Evolutionary conservation across 2,113 vertebrate species (phyloP).

Genomic region (Melanerpes formicivorus): DNA sequence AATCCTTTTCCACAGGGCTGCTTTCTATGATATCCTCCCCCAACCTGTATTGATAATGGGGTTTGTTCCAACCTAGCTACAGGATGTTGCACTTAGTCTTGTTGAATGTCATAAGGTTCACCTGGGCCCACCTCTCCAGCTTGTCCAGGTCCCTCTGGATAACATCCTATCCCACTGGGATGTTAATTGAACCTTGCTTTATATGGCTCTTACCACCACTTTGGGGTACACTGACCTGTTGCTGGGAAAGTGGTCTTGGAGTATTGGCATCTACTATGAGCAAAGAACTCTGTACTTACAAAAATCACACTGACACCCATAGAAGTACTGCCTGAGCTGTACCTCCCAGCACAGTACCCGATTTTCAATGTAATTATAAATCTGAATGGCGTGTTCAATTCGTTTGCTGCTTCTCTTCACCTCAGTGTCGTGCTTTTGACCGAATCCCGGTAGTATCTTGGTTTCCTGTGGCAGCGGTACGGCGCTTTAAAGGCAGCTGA

Average conservation of each 20-base stretch:
- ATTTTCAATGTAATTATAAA: neutral
- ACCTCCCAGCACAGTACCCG: neutral
- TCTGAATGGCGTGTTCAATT: accelerated
- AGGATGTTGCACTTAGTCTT: too few relatives aligned
- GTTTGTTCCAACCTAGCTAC: too few relatives aligned
- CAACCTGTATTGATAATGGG: too few relatives aligned
- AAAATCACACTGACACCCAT: neutral
- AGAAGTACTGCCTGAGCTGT: neutral
- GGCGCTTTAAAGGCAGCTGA: neutral
- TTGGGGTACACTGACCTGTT: neutral
- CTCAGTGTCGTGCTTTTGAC: accelerated
- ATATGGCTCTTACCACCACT: accelerated
- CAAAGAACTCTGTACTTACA: too few relatives aligned
- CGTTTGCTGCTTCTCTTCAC: accelerated
- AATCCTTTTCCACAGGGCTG: too few relatives aligned
- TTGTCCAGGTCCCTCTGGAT: too few relatives aligned
- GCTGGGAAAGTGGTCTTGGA: neutral
- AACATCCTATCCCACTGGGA: too few relatives aligned
- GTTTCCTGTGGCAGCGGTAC: neutral
- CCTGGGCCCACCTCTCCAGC: too few relatives aligned
- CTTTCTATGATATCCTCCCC: too few relatives aligned
- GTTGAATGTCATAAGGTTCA: too few relatives aligned
- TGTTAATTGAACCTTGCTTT: neutral
- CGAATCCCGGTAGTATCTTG: too few relatives aligned
- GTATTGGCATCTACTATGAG: accelerated